Evolutionary conservation across 1,140 invertebrate species (phyloP), one percentile per base, ranked within the genome.

Genomic region (Brachionus rubens): DNA sequence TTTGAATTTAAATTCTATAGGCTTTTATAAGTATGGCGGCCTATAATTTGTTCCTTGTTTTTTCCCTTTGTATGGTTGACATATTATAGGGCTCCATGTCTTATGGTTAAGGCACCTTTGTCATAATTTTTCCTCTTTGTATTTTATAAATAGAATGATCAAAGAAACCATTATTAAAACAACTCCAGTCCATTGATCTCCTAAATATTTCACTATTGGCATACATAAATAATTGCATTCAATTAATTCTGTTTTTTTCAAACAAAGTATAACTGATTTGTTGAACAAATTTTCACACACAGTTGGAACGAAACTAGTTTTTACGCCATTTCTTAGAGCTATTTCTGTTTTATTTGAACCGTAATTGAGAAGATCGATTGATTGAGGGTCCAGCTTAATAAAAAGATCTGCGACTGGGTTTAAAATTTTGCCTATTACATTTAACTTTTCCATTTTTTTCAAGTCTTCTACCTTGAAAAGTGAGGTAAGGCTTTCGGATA

Each of bases 221-320:
- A 72, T 36, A 3, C n/a, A 5, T 54, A 48, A 50, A 41, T 72
- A 72, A 40, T 52, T 19, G 26, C 68, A 72, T 48, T 52, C 46
- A 14, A 46, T 14, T 3, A 10, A 46, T 46, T 46, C 9, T 46
- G 43, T 46, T 14, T 16, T 46, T 7, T 46, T 46, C 14, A 14
- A 10, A 46, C 3, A 46, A 46, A 14, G 9, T 5, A 36, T 9
- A 5, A 9, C 9, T 9, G 33, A 36, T 5, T 9, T 9, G 9
- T 3, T 9, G n/a, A n/a, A n/a, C 33, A 36, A 3, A 9, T 5
- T 36, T 5, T 36, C 9, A 5, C 4, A 5, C 9, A 5, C 33
- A 36, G 9, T 36, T 0, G 86, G 86, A 16, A 87, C 79, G 9
- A 87, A 78, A 19, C 86, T 78, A 4, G 86, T 77, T n/a, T 87